phyloP scores from a whole-genome alignment of 92 coral and sea anemone genomes.

The Epizoanthus scotinus region DNA sequence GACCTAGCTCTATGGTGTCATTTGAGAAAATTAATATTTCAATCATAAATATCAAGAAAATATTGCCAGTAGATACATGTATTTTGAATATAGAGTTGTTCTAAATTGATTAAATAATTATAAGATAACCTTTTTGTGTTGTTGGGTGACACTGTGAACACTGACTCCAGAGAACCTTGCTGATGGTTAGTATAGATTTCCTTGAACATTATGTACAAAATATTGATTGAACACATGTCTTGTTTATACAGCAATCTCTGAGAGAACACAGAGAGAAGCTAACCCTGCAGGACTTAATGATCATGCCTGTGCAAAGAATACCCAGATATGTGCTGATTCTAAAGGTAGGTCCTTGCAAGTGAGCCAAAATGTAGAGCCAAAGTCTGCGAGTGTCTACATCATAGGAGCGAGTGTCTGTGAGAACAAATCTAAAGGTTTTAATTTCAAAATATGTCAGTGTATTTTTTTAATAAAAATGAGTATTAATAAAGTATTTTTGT shows the following conservation, averaged over 20 bases:
- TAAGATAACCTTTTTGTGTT: too few relatives aligned
- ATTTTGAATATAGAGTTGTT: too few relatives aligned
- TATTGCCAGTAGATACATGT: too few relatives aligned
- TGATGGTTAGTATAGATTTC: neutral
- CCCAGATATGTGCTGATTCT: slow-evolving; percentile 94
- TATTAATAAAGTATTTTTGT: too few relatives aligned
- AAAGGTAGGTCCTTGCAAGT: slow-evolving; percentile 55
- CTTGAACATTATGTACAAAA: neutral
- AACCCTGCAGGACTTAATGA: slow-evolving; percentile 96
- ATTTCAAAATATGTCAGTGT: neutral
- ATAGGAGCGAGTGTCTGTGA: too few relatives aligned
- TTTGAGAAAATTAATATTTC: too few relatives aligned
- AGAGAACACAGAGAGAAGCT: slow-evolving; percentile 93
- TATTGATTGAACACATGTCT: neutral
- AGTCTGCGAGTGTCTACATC: neutral
- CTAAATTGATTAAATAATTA: too few relatives aligned
- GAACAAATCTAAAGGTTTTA: neutral
- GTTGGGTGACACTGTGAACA: neutral
- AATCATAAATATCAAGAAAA: too few relatives aligned
- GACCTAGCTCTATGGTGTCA: too few relatives aligned
- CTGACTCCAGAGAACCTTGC: too few relatives aligned
- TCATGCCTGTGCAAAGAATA: slow-evolving; percentile 98
- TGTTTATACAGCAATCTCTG: slow-evolving; percentile 74
- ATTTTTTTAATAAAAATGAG: neutral
- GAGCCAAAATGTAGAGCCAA: too few relatives aligned